Percentiles rank a stretch among this genome's conserved stretches.
These are phyloP conservation scores for Prietella phreatophila DNA, from an alignment of 2,113 vertebrate species.

Conservation along the genomic window DNA sequence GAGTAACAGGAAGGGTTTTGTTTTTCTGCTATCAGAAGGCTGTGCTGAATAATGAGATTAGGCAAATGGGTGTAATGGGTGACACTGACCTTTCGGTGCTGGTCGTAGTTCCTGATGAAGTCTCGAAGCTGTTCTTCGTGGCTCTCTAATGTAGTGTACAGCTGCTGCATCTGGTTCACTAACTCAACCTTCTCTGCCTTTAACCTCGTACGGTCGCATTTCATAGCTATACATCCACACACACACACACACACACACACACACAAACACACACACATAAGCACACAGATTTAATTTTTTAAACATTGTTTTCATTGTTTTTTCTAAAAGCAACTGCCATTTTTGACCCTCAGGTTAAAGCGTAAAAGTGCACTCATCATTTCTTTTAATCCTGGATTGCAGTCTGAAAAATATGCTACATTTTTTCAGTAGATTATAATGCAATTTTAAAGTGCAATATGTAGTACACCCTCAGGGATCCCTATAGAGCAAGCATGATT, in stretches of 20 bases:
- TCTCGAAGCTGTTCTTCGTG: slow-evolving; percentile 84
- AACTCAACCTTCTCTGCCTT: slow-evolving; percentile 84
- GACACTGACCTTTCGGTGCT: slow-evolving; percentile 79
- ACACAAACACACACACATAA: slow-evolving; percentile 20
- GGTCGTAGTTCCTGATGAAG: slow-evolving; percentile 88
- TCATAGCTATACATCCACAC: slow-evolving; percentile 77
- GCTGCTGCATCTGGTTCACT: slow-evolving; percentile 88
- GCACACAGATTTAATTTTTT: slow-evolving; percentile 3
- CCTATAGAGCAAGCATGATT: too few relatives aligned
- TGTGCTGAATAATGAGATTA: not conserved
- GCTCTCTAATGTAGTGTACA: slow-evolving; percentile 85
- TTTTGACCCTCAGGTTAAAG: not conserved
- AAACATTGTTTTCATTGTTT: not conserved
- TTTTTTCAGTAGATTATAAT: too few relatives aligned
- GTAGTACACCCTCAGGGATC: too few relatives aligned
- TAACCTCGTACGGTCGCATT: slow-evolving; percentile 83
- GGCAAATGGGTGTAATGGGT: not conserved
- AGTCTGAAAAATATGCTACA: too few relatives aligned
- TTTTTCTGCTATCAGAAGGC: not conserved
- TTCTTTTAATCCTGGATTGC: not conserved
- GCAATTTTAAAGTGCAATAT: too few relatives aligned
- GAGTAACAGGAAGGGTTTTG: not conserved
- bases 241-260: too few relatives aligned
- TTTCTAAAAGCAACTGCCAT: not conserved
- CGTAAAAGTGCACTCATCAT: not conserved